phyloP scores from a whole-genome alignment of 1,140 invertebrate genomes.

The Dendrolimus kikuchii region DNA sequence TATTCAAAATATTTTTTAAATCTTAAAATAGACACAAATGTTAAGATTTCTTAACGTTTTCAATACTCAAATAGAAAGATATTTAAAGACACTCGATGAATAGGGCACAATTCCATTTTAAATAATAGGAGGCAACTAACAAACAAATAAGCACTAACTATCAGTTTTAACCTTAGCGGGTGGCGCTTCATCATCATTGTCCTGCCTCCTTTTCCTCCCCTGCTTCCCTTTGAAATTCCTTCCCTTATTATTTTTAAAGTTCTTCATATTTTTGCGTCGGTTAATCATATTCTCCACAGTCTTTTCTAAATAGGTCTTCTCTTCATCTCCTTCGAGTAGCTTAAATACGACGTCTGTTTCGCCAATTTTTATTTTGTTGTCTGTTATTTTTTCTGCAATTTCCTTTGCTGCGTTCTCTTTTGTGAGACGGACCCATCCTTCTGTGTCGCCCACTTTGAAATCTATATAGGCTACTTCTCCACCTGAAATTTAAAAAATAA shows the following conservation, averaged over 20 bases:
- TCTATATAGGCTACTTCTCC: constrained; percentile 82
- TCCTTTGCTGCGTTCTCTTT: constrained; percentile 80
- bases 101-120: background rate
- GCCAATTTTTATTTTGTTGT: constrained; percentile 74
- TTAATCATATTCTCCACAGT: constrained; percentile 76
- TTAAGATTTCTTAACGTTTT: too few relatives aligned
- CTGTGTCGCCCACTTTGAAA: constrained; percentile 80
- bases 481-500: constrained; percentile 38
- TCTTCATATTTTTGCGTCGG: constrained; percentile 64
- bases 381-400: constrained; percentile 76
- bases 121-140: background rate
- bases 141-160: constrained; percentile 24
- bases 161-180: constrained; percentile 39
- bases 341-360: constrained; percentile 74
- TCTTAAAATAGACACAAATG: too few relatives aligned
- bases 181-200: constrained; percentile 36
- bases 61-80: too few relatives aligned
- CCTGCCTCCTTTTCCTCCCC: constrained; percentile 40
- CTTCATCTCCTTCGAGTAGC: constrained; percentile 79
- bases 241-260: constrained; percentile 49
- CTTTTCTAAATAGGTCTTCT: constrained; percentile 77
- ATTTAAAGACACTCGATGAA: background rate
- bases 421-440: constrained; percentile 80
- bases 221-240: constrained; percentile 28
- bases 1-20: too few relatives aligned